These are phyloP conservation scores for Uropsilus gracilis DNA, from an alignment of 2,113 vertebrate species.

Conservation along the genomic window DNA sequence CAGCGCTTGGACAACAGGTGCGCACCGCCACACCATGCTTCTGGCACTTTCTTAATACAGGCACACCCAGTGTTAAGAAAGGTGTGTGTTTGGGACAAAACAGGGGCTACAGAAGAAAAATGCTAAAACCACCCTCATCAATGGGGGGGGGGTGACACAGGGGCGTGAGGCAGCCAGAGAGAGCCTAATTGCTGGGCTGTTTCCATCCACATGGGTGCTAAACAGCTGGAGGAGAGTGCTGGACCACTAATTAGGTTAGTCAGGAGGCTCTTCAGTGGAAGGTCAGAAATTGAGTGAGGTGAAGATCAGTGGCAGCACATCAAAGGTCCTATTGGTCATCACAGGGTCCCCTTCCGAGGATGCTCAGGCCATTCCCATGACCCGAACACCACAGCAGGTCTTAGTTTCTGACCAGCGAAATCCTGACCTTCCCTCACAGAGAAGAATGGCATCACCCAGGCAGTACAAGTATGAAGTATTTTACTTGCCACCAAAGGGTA, in stretches of 20 bases:
- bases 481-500: background rate
- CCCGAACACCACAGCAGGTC: background rate
- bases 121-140: background rate
- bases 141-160: background rate
- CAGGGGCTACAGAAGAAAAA: background rate
- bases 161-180: conserved; percentile 31
- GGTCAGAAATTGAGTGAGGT: conserved; percentile 55
- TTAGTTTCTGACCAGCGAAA: conserved; percentile 13
- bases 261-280: conserved; percentile 30
- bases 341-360: background rate
- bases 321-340: conserved; percentile 38
- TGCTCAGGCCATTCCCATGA: conserved; percentile 51
- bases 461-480: conserved; percentile 13
- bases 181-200: conserved; percentile 54
- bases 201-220: conserved; percentile 15
- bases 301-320: conserved; percentile 10
- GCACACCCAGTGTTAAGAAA: background rate
- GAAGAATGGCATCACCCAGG: background rate
- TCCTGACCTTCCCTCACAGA: background rate
- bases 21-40: too few relatives aligned
- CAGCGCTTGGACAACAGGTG: too few relatives aligned
- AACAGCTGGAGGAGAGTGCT: conserved; percentile 60
- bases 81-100: conserved; percentile 33
- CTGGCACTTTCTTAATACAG: conserved; percentile 10
- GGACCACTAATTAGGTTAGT: conserved; percentile 63